Evolutionary conservation across 2,888 invertebrate species (phyloP).

Genomic region (Idaea straminata): DNA sequence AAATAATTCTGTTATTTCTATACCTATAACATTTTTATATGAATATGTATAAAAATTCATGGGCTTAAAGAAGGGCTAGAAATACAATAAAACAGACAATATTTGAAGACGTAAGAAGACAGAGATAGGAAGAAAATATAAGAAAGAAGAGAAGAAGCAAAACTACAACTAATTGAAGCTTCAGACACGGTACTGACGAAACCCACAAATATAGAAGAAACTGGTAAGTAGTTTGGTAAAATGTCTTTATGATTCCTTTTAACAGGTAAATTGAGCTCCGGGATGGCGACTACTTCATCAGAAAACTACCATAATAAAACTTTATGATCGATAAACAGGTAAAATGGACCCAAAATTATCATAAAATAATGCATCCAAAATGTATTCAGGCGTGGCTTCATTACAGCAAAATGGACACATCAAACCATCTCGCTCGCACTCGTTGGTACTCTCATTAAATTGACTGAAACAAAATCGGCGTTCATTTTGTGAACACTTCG

Average conservation of each 20-base stretch:
- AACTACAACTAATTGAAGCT: constrained; percentile 14
- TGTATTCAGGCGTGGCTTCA: constrained; percentile 30
- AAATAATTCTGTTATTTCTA: constrained; percentile 74
- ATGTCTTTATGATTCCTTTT: no score
- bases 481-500: constrained; percentile 11
- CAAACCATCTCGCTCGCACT: constrained; percentile 63
- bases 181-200: constrained; percentile 27
- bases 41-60: constrained; percentile 61
- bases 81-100: constrained; percentile 56
- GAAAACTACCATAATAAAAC: no score
- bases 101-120: constrained; percentile 42
- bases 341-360: not conserved
- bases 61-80: constrained; percentile 67
- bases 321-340: not conserved
- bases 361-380: constrained; percentile 13
- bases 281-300: not conserved
- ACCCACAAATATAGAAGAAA: constrained; percentile 26
- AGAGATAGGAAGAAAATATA: constrained; percentile 32
- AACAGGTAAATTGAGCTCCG: no score
- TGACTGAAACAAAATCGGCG: constrained; percentile 33
- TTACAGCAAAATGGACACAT: constrained; percentile 44
- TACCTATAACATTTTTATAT: constrained; percentile 75
- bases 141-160: constrained; percentile 31
- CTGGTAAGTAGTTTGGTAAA: constrained; percentile 14
- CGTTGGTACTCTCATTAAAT: constrained; percentile 25